Base-by-base conservation (phyloP, 2,797 vertebrate genomes). In the Hippoglossus hippoglossus region DNA sequence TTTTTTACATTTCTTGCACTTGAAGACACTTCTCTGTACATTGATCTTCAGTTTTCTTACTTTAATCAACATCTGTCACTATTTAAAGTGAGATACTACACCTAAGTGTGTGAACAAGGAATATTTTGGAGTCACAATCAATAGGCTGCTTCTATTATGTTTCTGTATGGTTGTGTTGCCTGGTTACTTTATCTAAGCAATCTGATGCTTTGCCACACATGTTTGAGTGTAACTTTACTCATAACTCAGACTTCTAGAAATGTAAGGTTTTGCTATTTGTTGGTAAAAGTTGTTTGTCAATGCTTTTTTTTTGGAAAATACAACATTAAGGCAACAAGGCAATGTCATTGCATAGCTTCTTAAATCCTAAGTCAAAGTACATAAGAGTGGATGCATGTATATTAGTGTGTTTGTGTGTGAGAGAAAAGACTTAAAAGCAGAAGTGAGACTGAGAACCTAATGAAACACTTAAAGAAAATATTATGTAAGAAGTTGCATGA, bases 91-190 rank as follows among this genome's bases (percentile, higher is more conserved):
- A 78, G 80, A 77, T 83, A 75, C 75, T 77, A 76, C 67, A 76
- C 68, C 73, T 63, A 63, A 71, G 54, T 71, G 58, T 81, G 71
- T 84, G 73, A 79, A 83, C 47, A 73, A 67, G 56, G 53, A 88
- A 67, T 55, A 47, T 60, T 70, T 67, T 79, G 56, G 75, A 77
- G 83, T 88, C 89, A 89, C 89, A 90, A 90, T 86, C 87, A 91
- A 87, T 89, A 89, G 86, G 89, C 89, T 91, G 89, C 89, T 86
- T 88, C 68, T 79, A 46, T 77, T 72, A 77, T 81, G 52, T 80
- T 73, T 57, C 52, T 76, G 12, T 71, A 41, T n/a, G 49, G 61
- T 84, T 79, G 63, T 51, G 50, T 79, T 72, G 67, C 51, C 67
- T 56, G 75, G 51, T 56, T 85, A 71, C 58, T 75, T 87, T 47